These are phyloP conservation scores for Trichomalopsis sarcophagae DNA, from an alignment of 1,140 invertebrate genomes.

Conservation along the genomic window DNA sequence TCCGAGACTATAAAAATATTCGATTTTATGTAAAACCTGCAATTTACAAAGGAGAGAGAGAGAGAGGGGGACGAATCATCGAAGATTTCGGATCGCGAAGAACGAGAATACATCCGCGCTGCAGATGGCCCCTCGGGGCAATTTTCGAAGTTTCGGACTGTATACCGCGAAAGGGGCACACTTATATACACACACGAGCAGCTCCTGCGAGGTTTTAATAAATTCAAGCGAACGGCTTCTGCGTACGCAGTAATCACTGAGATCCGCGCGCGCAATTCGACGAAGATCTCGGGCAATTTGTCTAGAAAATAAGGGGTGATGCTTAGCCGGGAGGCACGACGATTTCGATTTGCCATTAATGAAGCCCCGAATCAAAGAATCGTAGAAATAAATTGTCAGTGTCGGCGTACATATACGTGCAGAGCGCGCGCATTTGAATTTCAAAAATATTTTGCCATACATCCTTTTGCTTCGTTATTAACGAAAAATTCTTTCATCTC, in stretches of 20 bases:
- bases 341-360: constrained; percentile 16
- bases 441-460: not conserved
- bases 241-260: constrained; percentile 69
- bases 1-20: not conserved
- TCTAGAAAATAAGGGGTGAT: constrained; percentile 40
- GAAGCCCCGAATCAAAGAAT: constrained; percentile 15
- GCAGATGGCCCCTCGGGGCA: not conserved
- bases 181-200: not conserved
- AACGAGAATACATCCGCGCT: too few species aligned
- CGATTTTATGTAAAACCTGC: constrained; percentile 12
- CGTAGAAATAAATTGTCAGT: constrained; percentile 27
- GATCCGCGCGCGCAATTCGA: constrained; percentile 62
- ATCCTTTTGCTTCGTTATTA: too few species aligned
- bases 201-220: constrained; percentile 17
- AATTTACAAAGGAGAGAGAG: not conserved
- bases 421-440: not conserved
- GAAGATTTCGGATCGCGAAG: too few species aligned
- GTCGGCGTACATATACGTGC: not conserved
- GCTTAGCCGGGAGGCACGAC: not conserved
- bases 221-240: constrained; percentile 60
- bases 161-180: constrained; percentile 22
- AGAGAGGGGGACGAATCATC: too few species aligned
- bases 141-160: constrained; percentile 32
- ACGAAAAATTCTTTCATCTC: constrained; percentile 59
- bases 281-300: constrained; percentile 41